A percentile compares a stretch with the other conserved stretches of the same genome.
phyloP scores from a whole-genome alignment of 2,113 vertebrate genomes.

The Tringa solitaria region DNA sequence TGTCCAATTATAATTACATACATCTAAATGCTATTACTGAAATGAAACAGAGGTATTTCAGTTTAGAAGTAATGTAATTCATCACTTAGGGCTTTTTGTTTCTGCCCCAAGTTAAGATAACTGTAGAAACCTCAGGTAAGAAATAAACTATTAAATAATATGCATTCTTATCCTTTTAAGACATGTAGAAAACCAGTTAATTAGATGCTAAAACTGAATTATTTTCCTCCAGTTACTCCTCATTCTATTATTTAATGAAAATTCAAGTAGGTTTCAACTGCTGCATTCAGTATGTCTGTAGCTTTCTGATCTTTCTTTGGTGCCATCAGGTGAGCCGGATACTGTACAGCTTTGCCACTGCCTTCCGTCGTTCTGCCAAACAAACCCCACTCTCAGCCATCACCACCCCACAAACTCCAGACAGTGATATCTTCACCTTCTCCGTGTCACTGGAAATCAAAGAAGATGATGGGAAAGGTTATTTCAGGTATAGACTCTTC shows the following conservation, averaged over 20 bases:
- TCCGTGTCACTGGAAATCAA: constrained; percentile 96
- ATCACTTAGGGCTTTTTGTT: not conserved
- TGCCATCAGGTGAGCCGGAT: constrained; percentile 90
- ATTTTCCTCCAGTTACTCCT: fast-evolving
- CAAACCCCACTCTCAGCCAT: constrained; percentile 83
- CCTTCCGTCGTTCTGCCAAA: constrained; percentile 93
- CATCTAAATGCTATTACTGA: not conserved
- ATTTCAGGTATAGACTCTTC: constrained; percentile 85
- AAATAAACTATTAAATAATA: no score
- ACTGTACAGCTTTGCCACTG: constrained; percentile 97
- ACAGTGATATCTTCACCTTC: constrained; percentile 97
- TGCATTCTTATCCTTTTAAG: not conserved
- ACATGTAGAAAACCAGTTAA: not conserved
- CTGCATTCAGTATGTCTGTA: not conserved
- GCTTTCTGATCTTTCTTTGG: constrained; percentile 1
- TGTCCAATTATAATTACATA: not conserved
- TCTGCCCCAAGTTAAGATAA: not conserved
- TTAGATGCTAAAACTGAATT: not conserved
- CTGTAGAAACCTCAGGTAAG: not conserved
- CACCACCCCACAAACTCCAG: constrained; percentile 86
- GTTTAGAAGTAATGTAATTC: not conserved
- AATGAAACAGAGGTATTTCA: not conserved
- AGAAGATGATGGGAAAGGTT: constrained; percentile 98
- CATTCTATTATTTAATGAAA: not conserved
- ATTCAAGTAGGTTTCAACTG: not conserved